These are phyloP conservation scores for Mantis religiosa DNA, from an alignment of 2,888 invertebrate species.

Conservation along the genomic window DNA sequence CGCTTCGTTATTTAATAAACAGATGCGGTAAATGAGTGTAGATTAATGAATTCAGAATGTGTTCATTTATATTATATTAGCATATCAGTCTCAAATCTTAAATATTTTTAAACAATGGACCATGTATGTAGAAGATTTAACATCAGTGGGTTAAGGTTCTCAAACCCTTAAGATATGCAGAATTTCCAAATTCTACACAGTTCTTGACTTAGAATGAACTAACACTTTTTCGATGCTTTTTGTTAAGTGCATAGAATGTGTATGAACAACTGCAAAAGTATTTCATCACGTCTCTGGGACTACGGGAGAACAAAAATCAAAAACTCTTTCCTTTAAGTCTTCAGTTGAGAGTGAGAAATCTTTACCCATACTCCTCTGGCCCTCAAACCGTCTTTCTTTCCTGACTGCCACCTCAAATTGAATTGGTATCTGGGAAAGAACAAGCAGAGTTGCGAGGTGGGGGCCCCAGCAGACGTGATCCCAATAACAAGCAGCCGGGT, in stretches of 20 bases:
- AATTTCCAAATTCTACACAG: too few relatives aligned
- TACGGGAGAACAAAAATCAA: neutral
- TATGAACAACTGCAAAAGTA: neutral
- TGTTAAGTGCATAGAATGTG: neutral
- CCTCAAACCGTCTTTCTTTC: neutral
- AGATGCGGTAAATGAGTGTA: too few relatives aligned
- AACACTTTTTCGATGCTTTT: too few relatives aligned
- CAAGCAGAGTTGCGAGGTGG: neutral
- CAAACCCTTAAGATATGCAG: too few relatives aligned
- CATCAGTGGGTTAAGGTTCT: too few relatives aligned
- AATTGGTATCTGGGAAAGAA: constrained; percentile 15
- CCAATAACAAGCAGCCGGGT: neutral
- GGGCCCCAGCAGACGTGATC: constrained; percentile 6
- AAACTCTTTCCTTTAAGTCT: neutral
- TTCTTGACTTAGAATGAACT: too few relatives aligned
- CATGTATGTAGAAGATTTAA: too few relatives aligned
- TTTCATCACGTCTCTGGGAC: neutral
- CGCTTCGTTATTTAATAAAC: too few relatives aligned
- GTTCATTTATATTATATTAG: too few relatives aligned
- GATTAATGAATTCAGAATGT: too few relatives aligned
- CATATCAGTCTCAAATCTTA: too few relatives aligned
- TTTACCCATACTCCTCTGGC: neutral
- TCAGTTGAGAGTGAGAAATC: neutral
- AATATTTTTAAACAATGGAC: too few relatives aligned
- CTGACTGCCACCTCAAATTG: constrained; percentile 17